Evolutionary conservation across 2,888 invertebrate genomes (phyloP).

Genomic region (Pristionchus japonicus): DNA sequence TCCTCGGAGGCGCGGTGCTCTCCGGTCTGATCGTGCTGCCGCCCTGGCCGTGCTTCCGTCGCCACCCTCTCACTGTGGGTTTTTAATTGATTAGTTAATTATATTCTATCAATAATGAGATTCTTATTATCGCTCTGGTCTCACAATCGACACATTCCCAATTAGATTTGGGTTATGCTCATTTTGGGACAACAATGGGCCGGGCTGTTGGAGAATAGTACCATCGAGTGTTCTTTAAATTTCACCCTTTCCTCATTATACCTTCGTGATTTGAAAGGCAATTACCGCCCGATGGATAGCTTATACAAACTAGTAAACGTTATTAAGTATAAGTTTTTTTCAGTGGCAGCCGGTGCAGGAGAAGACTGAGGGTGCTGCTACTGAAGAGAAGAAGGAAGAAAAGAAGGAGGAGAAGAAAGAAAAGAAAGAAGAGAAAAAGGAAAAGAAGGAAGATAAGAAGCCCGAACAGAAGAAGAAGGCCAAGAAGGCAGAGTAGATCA

Average conservation of each 20-base stretch:
- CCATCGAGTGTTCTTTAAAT: too few relatives aligned
- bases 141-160: too few relatives aligned
- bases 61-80: constrained; percentile 37
- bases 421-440: constrained; percentile 25
- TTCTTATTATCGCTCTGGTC: neutral
- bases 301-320: neutral
- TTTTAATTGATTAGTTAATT: neutral
- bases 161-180: too few relatives aligned
- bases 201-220: too few relatives aligned
- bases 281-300: neutral
- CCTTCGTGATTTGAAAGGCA: too few relatives aligned
- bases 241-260: too few relatives aligned
- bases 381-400: constrained; percentile 5
- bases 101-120: neutral
- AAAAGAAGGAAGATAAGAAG: constrained; percentile 31
- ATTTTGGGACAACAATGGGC: too few relatives aligned
- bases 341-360: constrained; percentile 42
- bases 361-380: neutral
- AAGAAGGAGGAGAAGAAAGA: neutral
- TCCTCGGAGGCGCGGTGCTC: constrained; percentile 64
- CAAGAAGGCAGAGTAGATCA: constrained; percentile 24
- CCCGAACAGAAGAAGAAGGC: constrained; percentile 25
- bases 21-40: constrained; percentile 69
- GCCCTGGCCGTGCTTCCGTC: constrained; percentile 69
- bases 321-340: neutral